Percentiles rank a stretch among this genome's conserved stretches.
These are phyloP conservation scores for Sisyra nigra DNA, from an alignment of 2,888 invertebrate species.

Conservation along the genomic window DNA sequence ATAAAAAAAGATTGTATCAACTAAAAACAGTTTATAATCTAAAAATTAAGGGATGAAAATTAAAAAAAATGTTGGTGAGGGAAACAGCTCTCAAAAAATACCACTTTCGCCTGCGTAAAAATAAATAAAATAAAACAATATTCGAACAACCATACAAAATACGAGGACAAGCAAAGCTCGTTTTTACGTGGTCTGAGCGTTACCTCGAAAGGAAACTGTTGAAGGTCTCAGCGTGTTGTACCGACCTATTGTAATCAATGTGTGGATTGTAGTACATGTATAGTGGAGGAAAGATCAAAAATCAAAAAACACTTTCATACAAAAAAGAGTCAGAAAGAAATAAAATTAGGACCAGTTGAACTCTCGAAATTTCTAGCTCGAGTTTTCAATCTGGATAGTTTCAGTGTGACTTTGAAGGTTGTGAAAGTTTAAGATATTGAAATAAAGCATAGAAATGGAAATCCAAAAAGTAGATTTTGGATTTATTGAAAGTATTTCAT, in stretches of 20 bases:
- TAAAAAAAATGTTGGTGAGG: neutral
- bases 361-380: no score
- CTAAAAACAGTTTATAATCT: neutral
- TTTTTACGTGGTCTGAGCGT: no score
- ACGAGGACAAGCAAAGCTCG: no score
- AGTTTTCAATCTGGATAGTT: neutral
- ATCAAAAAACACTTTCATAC: no score
- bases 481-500: neutral
- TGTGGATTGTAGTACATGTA: no score
- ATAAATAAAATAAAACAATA: slow-evolving; percentile 1
- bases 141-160: neutral
- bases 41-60: neutral
- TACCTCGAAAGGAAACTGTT: no score
- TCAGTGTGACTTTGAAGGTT: neutral
- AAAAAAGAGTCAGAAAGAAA: no score
- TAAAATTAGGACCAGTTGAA: no score
- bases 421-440: neutral
- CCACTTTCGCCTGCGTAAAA: slow-evolving; percentile 1
- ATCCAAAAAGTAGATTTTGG: neutral
- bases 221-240: no score
- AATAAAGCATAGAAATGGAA: neutral
- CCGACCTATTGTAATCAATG: no score
- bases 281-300: no score
- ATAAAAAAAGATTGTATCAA: neutral
- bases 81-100: slow-evolving; percentile 5